These are phyloP conservation scores for Actias luna DNA, from an alignment of 2,888 invertebrate species.

Conservation along the genomic window DNA sequence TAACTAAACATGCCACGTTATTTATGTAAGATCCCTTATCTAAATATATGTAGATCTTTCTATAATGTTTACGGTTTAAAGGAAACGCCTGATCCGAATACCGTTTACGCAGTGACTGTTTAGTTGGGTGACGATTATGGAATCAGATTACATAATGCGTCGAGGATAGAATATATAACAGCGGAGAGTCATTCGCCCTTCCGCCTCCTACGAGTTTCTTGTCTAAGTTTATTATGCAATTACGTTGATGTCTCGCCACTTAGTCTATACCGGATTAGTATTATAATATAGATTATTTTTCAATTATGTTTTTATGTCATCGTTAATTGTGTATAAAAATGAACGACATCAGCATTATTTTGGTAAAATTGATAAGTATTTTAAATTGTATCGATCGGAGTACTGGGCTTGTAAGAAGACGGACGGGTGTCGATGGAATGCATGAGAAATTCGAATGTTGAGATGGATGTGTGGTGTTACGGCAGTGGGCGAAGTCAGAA, in stretches of 20 bases:
- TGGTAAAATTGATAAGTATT: no score
- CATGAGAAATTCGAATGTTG: no score
- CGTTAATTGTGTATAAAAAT: no score
- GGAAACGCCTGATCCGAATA: slow-evolving; percentile 15
- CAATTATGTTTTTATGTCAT: no score
- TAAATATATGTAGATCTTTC: slow-evolving; percentile 12
- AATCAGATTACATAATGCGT: neutral
- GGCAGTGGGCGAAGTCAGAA: no score
- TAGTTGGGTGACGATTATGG: neutral
- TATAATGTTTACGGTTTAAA: slow-evolving; percentile 16
- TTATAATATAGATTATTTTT: no score
- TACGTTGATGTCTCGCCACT: neutral
- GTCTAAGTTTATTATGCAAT: neutral
- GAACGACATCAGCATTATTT: no score
- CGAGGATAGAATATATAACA: neutral
- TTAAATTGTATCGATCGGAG: no score
- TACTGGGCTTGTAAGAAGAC: no score
- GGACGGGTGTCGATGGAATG: no score
- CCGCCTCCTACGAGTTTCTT: neutral
- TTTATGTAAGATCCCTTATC: neutral
- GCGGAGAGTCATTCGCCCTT: neutral
- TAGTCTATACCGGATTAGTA: no score
- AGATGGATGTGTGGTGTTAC: no score
- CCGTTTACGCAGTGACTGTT: slow-evolving; percentile 1
- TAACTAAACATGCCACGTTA: neutral